These are phyloP conservation scores for Synergus umbraculus DNA, from an alignment of 2,888 invertebrate genomes.

Conservation along the genomic window DNA sequence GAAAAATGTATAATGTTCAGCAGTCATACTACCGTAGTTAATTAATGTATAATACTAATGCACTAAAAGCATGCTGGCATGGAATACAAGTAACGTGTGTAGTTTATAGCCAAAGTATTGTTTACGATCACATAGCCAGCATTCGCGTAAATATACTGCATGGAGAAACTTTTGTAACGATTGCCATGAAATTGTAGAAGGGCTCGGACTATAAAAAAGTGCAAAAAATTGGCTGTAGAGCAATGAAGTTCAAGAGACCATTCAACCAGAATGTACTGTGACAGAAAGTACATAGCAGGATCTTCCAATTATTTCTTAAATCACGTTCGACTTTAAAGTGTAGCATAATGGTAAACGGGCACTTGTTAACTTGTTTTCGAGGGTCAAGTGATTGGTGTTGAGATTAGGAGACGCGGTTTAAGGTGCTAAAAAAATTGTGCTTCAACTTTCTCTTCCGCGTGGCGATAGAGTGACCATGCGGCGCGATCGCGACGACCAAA, in stretches of 20 bases:
- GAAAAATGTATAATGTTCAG: not conserved
- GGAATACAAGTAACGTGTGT: not conserved
- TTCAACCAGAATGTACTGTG: not conserved
- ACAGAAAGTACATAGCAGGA: not conserved
- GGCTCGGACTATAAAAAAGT: not conserved
- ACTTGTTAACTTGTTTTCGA: not conserved
- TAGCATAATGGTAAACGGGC: not conserved
- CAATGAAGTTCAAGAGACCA: too few species aligned
- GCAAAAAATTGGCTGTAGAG: too few species aligned
- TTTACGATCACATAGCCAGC: not conserved
- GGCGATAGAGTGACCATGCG: conserved; percentile 59
- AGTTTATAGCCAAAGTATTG: not conserved
- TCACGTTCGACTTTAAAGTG: not conserved
- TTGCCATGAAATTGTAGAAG: not conserved
- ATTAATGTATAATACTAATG: not conserved
- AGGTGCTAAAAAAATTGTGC: conserved; percentile 14
- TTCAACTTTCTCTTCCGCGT: conserved; percentile 68
- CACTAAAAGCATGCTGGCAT: not conserved
- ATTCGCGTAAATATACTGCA: not conserved
- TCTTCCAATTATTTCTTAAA: not conserved
- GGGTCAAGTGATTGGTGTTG: not conserved
- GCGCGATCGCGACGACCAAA: conserved; percentile 51
- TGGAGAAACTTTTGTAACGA: not conserved
- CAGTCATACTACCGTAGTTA: not conserved
- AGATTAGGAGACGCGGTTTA: not conserved